phyloP scores from a whole-genome alignment of 2,888 invertebrate species.

The Drosophila helvetica region DNA sequence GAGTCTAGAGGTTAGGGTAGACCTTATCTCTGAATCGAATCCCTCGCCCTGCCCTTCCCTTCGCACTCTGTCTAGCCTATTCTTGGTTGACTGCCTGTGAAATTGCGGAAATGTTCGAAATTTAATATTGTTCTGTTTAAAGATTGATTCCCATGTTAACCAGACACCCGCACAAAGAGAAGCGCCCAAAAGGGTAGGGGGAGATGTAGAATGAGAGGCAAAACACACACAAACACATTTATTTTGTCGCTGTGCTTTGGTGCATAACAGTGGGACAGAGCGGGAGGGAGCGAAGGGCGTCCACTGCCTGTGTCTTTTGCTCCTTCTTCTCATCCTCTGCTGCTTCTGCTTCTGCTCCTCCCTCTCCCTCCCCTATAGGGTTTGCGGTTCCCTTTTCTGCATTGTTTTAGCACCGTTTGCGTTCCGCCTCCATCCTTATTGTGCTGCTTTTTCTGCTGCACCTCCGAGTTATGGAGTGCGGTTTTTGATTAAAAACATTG shows the following conservation, averaged over 20 bases:
- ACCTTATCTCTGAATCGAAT: not conserved
- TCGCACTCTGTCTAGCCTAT: conserved; percentile 16
- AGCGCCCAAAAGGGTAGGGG: no score
- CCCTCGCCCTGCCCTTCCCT: not conserved
- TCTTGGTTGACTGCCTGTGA: conserved; percentile 58
- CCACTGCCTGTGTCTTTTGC: conserved; percentile 18
- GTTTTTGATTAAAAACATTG: conserved; percentile 66
- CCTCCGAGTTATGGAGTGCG: conserved; percentile 60
- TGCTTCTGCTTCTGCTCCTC: not conserved
- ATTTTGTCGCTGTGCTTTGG: conserved; percentile 58
- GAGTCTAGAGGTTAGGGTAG: not conserved
- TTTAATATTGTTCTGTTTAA: conserved; percentile 57
- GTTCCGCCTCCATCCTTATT: conserved; percentile 40
- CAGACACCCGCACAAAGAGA: conserved; percentile 35
- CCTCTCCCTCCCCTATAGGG: conserved; percentile 12
- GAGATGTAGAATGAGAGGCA: not conserved
- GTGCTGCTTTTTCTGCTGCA: conserved; percentile 24
- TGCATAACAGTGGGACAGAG: conserved; percentile 37
- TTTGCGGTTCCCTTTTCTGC: conserved; percentile 38
- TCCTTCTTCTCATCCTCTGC: not conserved
- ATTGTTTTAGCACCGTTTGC: conserved; percentile 48
- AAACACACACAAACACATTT: conserved; percentile 9
- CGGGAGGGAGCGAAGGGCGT: conserved; percentile 4
- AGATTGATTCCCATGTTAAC: conserved; percentile 62
- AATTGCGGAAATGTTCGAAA: conserved; percentile 63